Base-by-base conservation (phyloP, 2,113 vertebrate species). In the Montifringilla adamsi region DNA sequence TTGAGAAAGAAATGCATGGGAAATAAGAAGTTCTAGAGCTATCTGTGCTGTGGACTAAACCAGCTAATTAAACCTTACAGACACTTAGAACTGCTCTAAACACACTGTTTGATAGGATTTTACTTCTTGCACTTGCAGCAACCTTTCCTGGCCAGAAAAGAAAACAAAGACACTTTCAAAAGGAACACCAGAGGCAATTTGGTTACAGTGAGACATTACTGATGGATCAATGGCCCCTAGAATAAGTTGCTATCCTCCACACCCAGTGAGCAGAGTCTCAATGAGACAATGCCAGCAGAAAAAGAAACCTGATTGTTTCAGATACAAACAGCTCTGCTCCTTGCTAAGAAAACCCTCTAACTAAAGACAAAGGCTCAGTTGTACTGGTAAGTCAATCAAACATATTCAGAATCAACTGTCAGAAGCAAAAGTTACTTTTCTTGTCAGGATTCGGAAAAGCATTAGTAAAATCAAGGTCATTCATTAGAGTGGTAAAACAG, bases 401-500 rank as follows among this genome's bases (percentile, higher is more conserved):
- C 4, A 4, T 3, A 13, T 59, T 90, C 49, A 47, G 10, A 50
- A 62, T 56, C 35, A 15, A n/a, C 1, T 0, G 5, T 47, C 39
- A 87, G 49, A 64, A 78, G 11, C 16, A 89, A 68, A 75, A 79
- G 9, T 81, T 78, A 75, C 33, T 78, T 81, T 44, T 89, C 47
- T 59, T 64, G 7, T 67, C 44, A 56, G 27, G 53, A 47, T 63
- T 33, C 52, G 35, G 18, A 84, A 92, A 59, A 89, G 5, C 47
- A 75, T 53, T 60, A 53, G 28, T 58, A n/a, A 58, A 80, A 86
- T 19, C 24, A 53, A 56, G 26, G 60, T 39, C 23, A 14, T 31
- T 56, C 30, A 33, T 33, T 15, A 49, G 33, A 19, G 27, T 72
- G 7, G 33, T 75, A 64, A 76, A 88, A 52, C 21, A 37, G 23